These are phyloP conservation scores for Drosophila obscura DNA, from an alignment of 1,140 invertebrate genomes.

Conservation along the genomic window DNA sequence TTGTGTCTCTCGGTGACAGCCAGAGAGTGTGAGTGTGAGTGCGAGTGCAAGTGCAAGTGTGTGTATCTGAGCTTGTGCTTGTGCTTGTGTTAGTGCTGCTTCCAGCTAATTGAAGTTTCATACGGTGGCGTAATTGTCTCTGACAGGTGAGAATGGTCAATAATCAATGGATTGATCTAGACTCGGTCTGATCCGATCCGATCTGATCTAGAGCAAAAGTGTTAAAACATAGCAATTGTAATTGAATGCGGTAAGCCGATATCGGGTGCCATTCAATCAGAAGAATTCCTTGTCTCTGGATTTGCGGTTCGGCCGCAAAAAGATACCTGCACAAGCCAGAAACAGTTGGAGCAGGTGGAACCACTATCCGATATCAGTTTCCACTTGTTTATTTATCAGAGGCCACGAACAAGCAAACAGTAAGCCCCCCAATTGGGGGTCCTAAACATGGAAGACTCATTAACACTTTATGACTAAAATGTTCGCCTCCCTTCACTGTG, in stretches of 20 bases:
- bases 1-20: background rate
- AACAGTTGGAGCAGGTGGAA: conserved; percentile 16
- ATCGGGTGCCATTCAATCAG: conserved; percentile 19
- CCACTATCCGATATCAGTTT: conserved; percentile 27
- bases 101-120: conserved; percentile 19
- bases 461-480: conserved; percentile 1
- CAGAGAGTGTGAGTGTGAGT: too few relatives aligned
- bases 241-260: conserved; percentile 49
- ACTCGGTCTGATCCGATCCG: conserved; percentile 19
- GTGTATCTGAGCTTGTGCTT: background rate
- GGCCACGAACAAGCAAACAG: background rate
- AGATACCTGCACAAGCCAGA: conserved; percentile 18
- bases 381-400: conserved; percentile 26
- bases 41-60: background rate
- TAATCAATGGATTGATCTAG: conserved; percentile 5
- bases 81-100: conserved; percentile 7
- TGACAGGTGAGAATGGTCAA: conserved; percentile 28
- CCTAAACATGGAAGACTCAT: background rate
- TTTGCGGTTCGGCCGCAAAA: conserved; percentile 40
- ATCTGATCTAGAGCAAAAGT: conserved; percentile 10
- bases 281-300: conserved; percentile 7
- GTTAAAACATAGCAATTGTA: conserved; percentile 36
- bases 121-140: conserved; percentile 1
- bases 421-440: conserved; percentile 12
- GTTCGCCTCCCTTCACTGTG: background rate